Evolutionary conservation across 2,888 invertebrate genomes (phyloP).

Genomic region (Ophion obscuratus): DNA sequence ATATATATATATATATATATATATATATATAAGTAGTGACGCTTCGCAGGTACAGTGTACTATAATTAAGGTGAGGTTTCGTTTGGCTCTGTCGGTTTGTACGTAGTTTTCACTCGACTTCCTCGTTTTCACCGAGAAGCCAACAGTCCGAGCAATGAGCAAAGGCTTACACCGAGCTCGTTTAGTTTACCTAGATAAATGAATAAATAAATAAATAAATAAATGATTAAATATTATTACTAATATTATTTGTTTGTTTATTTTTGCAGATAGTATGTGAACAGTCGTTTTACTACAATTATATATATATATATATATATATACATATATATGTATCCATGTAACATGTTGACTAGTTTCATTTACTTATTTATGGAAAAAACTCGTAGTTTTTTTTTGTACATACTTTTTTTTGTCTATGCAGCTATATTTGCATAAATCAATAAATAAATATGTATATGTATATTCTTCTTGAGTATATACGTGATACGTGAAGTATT

Average conservation of each 20-base stretch:
- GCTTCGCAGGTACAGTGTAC: conserved; percentile 52
- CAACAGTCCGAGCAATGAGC: conserved; percentile 39
- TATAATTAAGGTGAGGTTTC: conserved; percentile 75
- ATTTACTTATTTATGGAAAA: no score
- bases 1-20: conserved; percentile 2
- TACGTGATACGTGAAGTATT: background rate
- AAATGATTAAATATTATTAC: background rate
- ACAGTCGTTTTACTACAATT: background rate
- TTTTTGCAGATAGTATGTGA: background rate
- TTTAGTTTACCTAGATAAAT: background rate
- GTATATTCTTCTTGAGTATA: background rate
- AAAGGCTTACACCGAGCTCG: conserved; percentile 27
- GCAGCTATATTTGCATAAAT: background rate
- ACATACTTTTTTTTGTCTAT: no score
- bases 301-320: background rate
- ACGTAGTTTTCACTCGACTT: conserved; percentile 82
- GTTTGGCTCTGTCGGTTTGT: conserved; percentile 69
- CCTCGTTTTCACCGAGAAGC: conserved; percentile 81
- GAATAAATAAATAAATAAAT: background rate
- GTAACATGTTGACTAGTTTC: no score
- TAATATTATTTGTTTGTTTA: conserved; percentile 1
- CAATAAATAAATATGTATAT: background rate
- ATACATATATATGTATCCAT: no score
- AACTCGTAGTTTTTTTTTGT: no score
- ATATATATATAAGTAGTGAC: background rate